phyloP scores from a whole-genome alignment of 2,888 invertebrate species.

The Trachelus stipa region DNA sequence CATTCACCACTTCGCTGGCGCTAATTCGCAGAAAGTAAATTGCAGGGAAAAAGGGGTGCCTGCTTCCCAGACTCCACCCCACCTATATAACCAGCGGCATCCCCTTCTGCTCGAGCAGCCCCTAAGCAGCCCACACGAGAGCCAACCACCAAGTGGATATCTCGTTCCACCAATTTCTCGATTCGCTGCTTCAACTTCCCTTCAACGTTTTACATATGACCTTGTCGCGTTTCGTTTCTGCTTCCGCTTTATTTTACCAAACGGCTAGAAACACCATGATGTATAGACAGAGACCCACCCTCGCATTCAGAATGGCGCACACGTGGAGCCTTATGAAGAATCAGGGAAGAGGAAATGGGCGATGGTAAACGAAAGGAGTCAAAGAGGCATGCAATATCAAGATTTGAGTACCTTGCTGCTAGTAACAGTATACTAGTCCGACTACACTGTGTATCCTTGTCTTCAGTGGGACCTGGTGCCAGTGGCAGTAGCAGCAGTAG shows the following conservation, averaged over 20 bases:
- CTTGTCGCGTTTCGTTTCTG: neutral
- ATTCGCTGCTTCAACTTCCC: neutral
- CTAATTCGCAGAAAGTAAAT: constrained; percentile 40
- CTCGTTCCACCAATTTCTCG: constrained; percentile 29
- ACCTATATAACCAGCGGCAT: neutral
- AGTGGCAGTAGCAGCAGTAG: neutral
- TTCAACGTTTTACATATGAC: neutral
- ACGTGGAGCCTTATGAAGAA: neutral
- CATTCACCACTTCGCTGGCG: constrained; percentile 11
- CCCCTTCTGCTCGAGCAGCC: constrained; percentile 22
- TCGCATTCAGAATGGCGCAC: neutral
- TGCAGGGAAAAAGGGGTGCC: constrained; percentile 7
- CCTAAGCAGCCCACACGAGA: constrained; percentile 14
- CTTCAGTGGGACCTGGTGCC: neutral
- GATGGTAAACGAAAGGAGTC: neutral
- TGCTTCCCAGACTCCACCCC: neutral
- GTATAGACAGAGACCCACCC: neutral
- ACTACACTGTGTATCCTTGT: neutral
- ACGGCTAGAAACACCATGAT: neutral
- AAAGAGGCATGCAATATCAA: neutral
- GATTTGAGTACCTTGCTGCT: neutral
- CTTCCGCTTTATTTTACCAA: neutral
- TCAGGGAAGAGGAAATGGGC: neutral
- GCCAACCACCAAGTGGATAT: constrained; percentile 28
- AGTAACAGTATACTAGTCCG: neutral